These are phyloP conservation scores for Ophion costatus DNA, from an alignment of 2,888 invertebrate species.

Conservation along the genomic window DNA sequence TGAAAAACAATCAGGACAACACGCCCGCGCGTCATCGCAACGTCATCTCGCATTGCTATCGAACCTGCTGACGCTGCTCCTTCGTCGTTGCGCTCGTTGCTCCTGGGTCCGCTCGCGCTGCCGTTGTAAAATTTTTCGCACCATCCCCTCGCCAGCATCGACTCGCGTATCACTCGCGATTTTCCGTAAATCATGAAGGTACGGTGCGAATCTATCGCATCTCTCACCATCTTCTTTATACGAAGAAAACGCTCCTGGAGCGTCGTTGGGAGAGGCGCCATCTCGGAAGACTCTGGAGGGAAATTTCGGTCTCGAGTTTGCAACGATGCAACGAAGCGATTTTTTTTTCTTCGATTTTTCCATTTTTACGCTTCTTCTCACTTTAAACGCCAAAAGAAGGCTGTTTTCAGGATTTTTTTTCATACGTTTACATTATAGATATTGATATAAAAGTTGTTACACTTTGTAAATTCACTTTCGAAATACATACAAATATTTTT, in stretches of 20 bases:
- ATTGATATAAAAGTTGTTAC: too few species aligned
- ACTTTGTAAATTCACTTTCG: too few species aligned
- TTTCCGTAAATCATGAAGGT: constrained; percentile 82
- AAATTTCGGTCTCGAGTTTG: not conserved
- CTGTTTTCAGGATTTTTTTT: too few species aligned
- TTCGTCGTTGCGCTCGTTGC: constrained; percentile 17
- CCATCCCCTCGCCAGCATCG: constrained; percentile 80
- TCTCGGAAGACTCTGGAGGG: not conserved
- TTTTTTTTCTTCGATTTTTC: too few species aligned
- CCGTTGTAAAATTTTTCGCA: constrained; percentile 79
- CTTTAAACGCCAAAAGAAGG: too few species aligned
- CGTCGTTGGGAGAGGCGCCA: constrained; percentile 69
- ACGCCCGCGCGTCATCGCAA: not conserved
- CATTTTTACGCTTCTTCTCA: too few species aligned
- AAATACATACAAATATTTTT: too few species aligned
- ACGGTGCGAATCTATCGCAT: constrained; percentile 76
- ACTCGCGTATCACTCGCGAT: constrained; percentile 79
- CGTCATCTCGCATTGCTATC: not conserved
- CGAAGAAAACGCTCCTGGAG: constrained; percentile 77
- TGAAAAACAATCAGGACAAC: not conserved
- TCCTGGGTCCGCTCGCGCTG: not conserved
- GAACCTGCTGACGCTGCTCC: constrained; percentile 8
- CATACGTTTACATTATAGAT: too few species aligned
- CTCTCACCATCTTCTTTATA: constrained; percentile 78
- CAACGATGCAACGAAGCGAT: too few species aligned